phyloP scores from a whole-genome alignment of 2,113 vertebrate genomes.

The Argyrosomus japonicus region DNA sequence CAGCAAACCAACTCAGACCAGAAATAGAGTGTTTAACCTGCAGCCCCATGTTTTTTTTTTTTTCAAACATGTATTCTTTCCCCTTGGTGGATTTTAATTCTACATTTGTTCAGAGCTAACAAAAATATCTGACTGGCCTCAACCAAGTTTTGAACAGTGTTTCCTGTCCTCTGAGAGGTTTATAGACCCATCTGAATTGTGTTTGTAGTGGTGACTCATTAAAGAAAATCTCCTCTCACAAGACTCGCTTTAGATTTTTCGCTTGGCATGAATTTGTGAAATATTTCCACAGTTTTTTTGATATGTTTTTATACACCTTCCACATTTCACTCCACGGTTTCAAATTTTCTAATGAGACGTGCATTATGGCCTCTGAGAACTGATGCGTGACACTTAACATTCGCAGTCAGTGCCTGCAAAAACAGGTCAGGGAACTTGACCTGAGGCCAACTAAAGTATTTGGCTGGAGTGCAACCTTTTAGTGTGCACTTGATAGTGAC shows the following conservation, averaged over 20 bases:
- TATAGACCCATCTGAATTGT: constrained; percentile 48
- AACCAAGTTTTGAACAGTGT: constrained; percentile 21
- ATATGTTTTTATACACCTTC: constrained; percentile 31
- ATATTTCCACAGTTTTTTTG: constrained; percentile 9
- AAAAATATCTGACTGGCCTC: constrained; percentile 46
- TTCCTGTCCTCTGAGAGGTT: constrained; percentile 59
- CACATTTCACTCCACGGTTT: constrained; percentile 12
- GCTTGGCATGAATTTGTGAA: neutral
- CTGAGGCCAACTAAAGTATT: constrained; percentile 13
- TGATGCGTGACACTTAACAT: constrained; percentile 29
- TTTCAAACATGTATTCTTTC: constrained; percentile 60
- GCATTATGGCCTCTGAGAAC: constrained; percentile 17
- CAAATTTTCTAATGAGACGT: constrained; percentile 34
- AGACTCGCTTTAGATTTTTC: constrained; percentile 31
- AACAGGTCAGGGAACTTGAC: constrained; percentile 36
- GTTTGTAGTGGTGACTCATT: constrained; percentile 51
- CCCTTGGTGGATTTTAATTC: constrained; percentile 55
- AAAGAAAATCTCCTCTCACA: constrained; percentile 18
- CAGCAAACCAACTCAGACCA: constrained; percentile 63
- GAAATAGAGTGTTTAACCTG: constrained; percentile 74
- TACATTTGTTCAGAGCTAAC: constrained; percentile 59
- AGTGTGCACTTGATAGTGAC: constrained; percentile 22
- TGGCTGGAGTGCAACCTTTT: constrained; percentile 30
- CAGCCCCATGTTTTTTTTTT: constrained; percentile 22
- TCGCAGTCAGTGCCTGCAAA: constrained; percentile 24